Base-by-base conservation (phyloP, 2,797 vertebrate genomes). In the Lerista edwardsae region DNA sequence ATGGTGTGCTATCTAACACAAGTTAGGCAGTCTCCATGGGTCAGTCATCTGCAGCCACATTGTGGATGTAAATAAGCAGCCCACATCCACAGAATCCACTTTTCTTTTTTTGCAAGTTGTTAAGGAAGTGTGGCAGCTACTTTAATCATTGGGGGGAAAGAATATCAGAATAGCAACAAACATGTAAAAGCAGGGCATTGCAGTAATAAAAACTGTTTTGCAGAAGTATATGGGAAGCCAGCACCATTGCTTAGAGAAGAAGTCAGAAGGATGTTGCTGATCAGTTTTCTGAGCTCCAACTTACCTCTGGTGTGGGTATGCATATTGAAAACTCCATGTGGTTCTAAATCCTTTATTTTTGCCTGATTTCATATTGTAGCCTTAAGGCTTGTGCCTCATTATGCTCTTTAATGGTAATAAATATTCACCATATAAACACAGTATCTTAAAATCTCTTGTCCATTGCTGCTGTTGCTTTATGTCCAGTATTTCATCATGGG, bases 351-450 rank as follows among this genome's bases (percentile, higher is more conserved):
- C 72, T 84, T 64, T 79, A n/a, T 94, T 84, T 92, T 93, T 91
- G 84, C 88, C 86, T 91, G 83, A 90, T 90, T 94, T 94, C 81
- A 87, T 89, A 79, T 93, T 94, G 93, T 90, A 84, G 89, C 94
- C 94, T 96, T 95, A 94, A 94, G 94, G 93, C 94, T 90, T 86
- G 92, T 95, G 94, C 94, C 93, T 94, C 90, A 76, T 94, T 91
- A 90, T 92, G 85, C 89, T 93, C 80, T 94, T 91, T 88, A 93
- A 92, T 90, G 88, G 91, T 92, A 92, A 91, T 87, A 88, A 83
- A 90, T 85, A 82, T 84, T 90, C 81, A 88, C 86, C 88, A 1
- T 84, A 93, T 89, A 92, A 91, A 90, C 88, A 90, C 87, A 77
- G 87, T 94, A 91, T 86, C 91, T 93, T 93, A 86, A 88, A 92